Base-by-base conservation (phyloP, 1,140 invertebrate genomes). In the Cephus cinctus region DNA sequence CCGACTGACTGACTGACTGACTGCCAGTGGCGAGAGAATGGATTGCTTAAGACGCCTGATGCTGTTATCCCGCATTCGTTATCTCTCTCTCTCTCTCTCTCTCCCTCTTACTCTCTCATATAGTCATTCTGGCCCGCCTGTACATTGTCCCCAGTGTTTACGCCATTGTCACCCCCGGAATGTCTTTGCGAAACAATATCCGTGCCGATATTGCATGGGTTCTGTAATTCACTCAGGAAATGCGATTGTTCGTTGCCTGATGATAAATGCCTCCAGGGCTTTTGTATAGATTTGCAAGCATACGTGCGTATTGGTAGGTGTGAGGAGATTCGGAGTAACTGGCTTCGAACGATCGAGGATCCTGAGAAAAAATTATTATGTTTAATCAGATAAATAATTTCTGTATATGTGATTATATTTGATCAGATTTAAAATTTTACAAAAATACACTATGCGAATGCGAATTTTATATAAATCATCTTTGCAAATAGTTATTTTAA, bases 181-280 rank as follows among this genome's bases (percentile, higher is more conserved):
- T 59, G 45, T 53, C 44, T 59, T 57, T 56, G 50, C 57, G 60
- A 59, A 69, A 73, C 69, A 73, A 73, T 73, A 71, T 73, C 69
- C 70, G 69, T 55, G 59, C 60, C 62, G 59, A 71, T 70, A 70
- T 71, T 73, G 59, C 63, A 57, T 57, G 50, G 47, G 53, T 39
- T 47, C 41, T 50, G 59, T 65, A 65, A 69, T 73, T 70, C 64
- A 61, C 63, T 58, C 54, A 56, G 61, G 67, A 69, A 71, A 69
- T 70, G 50, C 64, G 54, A 71, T 71, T 69, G 66, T 62, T 60
- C 25, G 25, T 6, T n/a, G 6, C 25, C 6, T n/a, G 25, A n/a
- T n/a, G n/a, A n/a, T n/a, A n/a, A 27, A 27, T 27, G 25, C 25
- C 25, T 27, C 25, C 6, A 27, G n/a, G n/a, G n/a, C n/a, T n/a